A percentile compares a stretch with the other conserved stretches of the same genome.
phyloP scores from a whole-genome alignment of 2,888 invertebrate genomes.

The Ametastegia equiseti region DNA sequence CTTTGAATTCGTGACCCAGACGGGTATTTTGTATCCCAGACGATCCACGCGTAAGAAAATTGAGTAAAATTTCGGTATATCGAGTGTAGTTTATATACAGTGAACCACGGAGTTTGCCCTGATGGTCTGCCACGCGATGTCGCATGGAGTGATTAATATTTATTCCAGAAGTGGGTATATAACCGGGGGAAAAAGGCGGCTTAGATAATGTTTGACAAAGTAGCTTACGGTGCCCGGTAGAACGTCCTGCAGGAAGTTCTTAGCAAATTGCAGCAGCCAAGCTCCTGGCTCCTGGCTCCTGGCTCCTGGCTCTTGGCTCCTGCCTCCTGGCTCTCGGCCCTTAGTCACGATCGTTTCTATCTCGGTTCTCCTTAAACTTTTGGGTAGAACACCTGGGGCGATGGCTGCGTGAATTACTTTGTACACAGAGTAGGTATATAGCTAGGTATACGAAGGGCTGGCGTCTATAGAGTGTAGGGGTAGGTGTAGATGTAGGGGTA shows the following conservation, averaged over 20 bases:
- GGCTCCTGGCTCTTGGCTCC: neutral
- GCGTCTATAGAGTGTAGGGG: neutral
- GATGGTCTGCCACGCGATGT: neutral
- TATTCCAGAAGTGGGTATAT: constrained; percentile 3
- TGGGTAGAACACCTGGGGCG: constrained; percentile 36
- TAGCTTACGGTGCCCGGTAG: neutral
- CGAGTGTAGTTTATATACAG: too few species aligned
- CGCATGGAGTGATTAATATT: constrained; percentile 25
- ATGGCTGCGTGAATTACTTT: constrained; percentile 39
- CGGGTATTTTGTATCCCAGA: too few species aligned
- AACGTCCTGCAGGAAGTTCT: constrained; percentile 43
- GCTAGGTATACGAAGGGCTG: neutral
- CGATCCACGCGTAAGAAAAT: too few species aligned
- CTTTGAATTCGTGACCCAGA: too few species aligned
- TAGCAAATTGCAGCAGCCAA: constrained; percentile 32
- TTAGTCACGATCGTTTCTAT: neutral
- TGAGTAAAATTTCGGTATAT: too few species aligned
- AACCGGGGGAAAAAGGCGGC: neutral
- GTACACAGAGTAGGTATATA: constrained; percentile 36
- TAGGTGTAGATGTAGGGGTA: neutral
- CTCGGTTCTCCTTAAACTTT: constrained; percentile 17
- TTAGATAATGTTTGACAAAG: constrained; percentile 41
- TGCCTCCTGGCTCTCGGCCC: neutral
- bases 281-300: neutral
- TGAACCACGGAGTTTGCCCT: too few species aligned